These are phyloP conservation scores for Lampris megalopsis DNA, from an alignment of 2,113 vertebrate species.

Conservation along the genomic window DNA sequence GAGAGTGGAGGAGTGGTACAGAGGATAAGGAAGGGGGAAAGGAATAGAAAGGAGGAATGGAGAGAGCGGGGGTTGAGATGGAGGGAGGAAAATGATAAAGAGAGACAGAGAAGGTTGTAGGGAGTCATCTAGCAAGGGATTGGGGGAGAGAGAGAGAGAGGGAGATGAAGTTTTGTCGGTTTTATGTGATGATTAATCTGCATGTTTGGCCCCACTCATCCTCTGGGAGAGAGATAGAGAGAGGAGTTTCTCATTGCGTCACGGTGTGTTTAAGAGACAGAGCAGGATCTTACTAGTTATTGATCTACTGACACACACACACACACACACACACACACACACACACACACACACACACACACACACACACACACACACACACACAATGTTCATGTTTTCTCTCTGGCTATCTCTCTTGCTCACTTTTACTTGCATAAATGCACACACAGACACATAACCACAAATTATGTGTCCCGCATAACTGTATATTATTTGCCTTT, in stretches of 20 bases:
- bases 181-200: slow-evolving; percentile 32
- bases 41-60: background rate
- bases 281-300: background rate
- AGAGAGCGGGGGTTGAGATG: background rate
- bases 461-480: slow-evolving; percentile 18
- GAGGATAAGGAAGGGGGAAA: background rate
- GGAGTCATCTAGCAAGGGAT: too few relatives aligned
- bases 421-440: background rate
- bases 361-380: slow-evolving; percentile 21
- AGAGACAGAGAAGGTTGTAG: background rate
- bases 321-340: slow-evolving; percentile 18
- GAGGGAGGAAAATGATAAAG: background rate
- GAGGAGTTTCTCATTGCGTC: slow-evolving; percentile 21
- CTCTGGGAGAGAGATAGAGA: slow-evolving; percentile 12
- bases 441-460: background rate
- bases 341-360: slow-evolving; percentile 3
- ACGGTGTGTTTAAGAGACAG: slow-evolving; percentile 28
- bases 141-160: background rate
- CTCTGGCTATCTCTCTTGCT: too few relatives aligned
- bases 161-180: background rate
- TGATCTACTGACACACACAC: slow-evolving; percentile 13
- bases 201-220: slow-evolving; percentile 20
- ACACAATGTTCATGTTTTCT: background rate
- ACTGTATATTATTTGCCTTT: slow-evolving; percentile 43
- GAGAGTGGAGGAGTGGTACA: background rate